phyloP scores from a whole-genome alignment of 2,797 vertebrate species.

The Parauchenoglanis ngamensis region DNA sequence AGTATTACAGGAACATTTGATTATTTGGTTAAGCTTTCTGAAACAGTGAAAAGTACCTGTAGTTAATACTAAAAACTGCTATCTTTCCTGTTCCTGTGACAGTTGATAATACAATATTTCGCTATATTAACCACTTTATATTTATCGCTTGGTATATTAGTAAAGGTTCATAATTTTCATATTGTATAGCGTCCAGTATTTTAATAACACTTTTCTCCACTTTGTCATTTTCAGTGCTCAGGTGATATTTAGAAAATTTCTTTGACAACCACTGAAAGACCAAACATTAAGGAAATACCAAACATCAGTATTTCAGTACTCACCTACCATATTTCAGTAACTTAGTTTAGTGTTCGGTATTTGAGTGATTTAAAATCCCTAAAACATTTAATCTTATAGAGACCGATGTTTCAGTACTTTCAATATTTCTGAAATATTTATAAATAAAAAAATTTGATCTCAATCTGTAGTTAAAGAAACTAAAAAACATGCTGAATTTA shows the following conservation, averaged over 20 bases:
- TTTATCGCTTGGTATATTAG: neutral
- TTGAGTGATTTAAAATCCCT: neutral
- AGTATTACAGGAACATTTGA: neutral
- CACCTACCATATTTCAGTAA: neutral
- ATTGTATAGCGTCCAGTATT: neutral
- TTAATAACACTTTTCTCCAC: neutral
- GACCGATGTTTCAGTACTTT: neutral
- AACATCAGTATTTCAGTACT: neutral
- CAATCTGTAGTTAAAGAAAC: too few relatives aligned
- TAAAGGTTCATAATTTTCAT: neutral
- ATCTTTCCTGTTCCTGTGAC: neutral
- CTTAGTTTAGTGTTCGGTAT: neutral
- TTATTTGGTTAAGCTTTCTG: neutral
- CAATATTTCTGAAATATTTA: neutral
- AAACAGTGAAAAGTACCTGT: too few relatives aligned
- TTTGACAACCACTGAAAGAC: neutral
- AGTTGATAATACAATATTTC: neutral
- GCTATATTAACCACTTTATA: neutral
- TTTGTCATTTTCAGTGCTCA: neutral
- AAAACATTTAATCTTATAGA: neutral
- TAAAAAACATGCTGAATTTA: too few relatives aligned
- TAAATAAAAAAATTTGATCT: too few relatives aligned
- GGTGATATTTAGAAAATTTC: neutral
- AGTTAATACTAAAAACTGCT: too few relatives aligned
- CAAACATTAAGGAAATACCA: neutral